Evolutionary conservation across 2,797 vertebrate species (phyloP), one percentile per base, ranked within the genome.

Genomic region (Rhyacichthys aspro): DNA sequence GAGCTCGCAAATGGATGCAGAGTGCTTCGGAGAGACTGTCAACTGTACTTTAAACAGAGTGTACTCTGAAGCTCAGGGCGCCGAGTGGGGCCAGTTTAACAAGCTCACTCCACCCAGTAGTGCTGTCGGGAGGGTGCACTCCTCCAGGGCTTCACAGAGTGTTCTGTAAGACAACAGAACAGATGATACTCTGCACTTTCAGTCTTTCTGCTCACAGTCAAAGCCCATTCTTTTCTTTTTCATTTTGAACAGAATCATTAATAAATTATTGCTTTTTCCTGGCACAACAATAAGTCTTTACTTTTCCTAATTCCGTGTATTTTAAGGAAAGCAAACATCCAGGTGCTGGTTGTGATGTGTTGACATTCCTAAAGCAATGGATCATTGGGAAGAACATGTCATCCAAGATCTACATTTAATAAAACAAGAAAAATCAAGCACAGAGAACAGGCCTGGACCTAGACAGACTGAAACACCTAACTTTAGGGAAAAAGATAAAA

Each of bases 11-110:
- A 90, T 82, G 83, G 78, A 85, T 74, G 74, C 49, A n/a, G 82
- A 88, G 79, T 83, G 69, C 81, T 85, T 82, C 67, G 34, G 76
- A 84, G 72, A 67, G 75, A 86, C 86, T 86, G 88, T 90, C 83
- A 70, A 83, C 82, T 85, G 64, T 72, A 82, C 68, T 89, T 89
- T 76, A 88, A 87, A 83, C 69, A 70, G 59, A 36, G 58, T 36
- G 39, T 47, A 64, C 60, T 69, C 58, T 46, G 59, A 69, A 79
- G 82, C 67, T 61, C 48, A 63, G 68, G 66, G 65, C 58, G 46
- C 70, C 17, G 36, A 84, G 76, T 59, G 78, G 82, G 82, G 79
- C 67, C 76, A 46, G 67, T 86, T 85, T 83, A 88, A 86, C 80
- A 77, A 84, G 84, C 74, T 79, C 65, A 57, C 55, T 78, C 71